These are phyloP conservation scores for Hepsetus odoe DNA, from an alignment of 2,113 vertebrate genomes.

Conservation along the genomic window DNA sequence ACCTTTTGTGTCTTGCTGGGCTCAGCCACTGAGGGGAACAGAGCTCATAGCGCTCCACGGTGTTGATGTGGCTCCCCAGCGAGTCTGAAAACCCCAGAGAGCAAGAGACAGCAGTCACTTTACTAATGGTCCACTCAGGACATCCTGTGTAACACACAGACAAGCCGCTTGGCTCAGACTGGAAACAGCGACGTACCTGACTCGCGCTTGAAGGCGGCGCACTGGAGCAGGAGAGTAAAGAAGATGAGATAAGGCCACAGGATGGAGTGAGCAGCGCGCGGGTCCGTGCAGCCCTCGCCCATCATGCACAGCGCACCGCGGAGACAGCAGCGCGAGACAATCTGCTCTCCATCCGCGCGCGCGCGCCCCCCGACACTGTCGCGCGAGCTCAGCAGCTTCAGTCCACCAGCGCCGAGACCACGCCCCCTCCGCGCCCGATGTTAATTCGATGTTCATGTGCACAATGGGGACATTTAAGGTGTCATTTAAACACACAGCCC, in stretches of 20 bases:
- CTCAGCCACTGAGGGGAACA: slow-evolving; percentile 82
- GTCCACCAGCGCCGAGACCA: no score
- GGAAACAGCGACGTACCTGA: slow-evolving; percentile 54
- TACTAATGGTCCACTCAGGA: neutral
- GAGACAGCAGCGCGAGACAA: no score
- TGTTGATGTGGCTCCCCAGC: slow-evolving; percentile 33
- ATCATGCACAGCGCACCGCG: slow-evolving; percentile 5
- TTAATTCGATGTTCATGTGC: no score
- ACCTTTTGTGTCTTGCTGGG: slow-evolving; percentile 61
- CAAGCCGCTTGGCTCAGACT: neutral
- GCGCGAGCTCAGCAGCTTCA: no score
- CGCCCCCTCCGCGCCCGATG: no score
- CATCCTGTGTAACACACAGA: no score
- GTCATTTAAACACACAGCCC: no score
- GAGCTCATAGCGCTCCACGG: slow-evolving; percentile 72
- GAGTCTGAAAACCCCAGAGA: slow-evolving; percentile 41
- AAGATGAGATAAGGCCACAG: slow-evolving; percentile 47
- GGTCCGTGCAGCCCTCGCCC: neutral
- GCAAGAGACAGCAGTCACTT: neutral
- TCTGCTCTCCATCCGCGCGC: no score
- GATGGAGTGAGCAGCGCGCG: neutral
- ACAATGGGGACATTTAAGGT: no score
- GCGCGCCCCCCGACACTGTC: neutral
- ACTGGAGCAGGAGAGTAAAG: slow-evolving; percentile 37
- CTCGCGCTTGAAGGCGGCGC: slow-evolving; percentile 48